Percentiles rank a stretch among this genome's conserved stretches.
These are phyloP conservation scores for Drosophila parabipectinata DNA, from an alignment of 1,140 invertebrate genomes.

Conservation along the genomic window DNA sequence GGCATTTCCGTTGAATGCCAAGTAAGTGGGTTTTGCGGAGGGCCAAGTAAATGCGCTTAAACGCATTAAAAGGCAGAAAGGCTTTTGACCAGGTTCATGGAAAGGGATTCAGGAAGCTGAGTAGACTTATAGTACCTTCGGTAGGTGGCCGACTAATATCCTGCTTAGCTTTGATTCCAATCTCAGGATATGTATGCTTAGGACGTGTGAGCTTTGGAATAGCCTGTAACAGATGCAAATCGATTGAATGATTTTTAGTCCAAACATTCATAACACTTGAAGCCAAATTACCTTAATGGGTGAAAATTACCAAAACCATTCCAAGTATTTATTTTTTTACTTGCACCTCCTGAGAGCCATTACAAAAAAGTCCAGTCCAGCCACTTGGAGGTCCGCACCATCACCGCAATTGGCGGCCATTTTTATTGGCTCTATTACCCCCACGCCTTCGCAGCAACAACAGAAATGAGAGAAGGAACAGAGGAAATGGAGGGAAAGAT, in stretches of 20 bases:
- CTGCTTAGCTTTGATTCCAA: slow-evolving; percentile 51
- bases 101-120: background rate
- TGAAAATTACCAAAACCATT: background rate
- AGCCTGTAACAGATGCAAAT: slow-evolving; percentile 5
- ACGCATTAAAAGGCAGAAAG: slow-evolving; percentile 68
- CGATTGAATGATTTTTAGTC: slow-evolving; percentile 18
- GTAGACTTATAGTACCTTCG: slow-evolving; percentile 26
- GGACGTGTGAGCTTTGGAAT: background rate
- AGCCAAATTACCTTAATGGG: background rate
- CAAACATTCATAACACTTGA: background rate
- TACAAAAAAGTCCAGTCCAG: background rate
- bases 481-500: background rate
- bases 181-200: slow-evolving; percentile 49
- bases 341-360: background rate
- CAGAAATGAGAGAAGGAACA: slow-evolving; percentile 8
- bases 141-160: slow-evolving; percentile 61
- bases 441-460: slow-evolving; percentile 35
- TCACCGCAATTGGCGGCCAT: slow-evolving; percentile 45
- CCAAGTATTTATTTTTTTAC: background rate
- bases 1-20: slow-evolving; percentile 44
- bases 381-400: background rate
- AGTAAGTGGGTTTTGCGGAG: slow-evolving; percentile 48
- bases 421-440: slow-evolving; percentile 66
- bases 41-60: slow-evolving; percentile 71
- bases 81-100: slow-evolving; percentile 46